These are phyloP conservation scores for Creontiades dilutus DNA, from an alignment of 2,888 invertebrate species.

Conservation along the genomic window DNA sequence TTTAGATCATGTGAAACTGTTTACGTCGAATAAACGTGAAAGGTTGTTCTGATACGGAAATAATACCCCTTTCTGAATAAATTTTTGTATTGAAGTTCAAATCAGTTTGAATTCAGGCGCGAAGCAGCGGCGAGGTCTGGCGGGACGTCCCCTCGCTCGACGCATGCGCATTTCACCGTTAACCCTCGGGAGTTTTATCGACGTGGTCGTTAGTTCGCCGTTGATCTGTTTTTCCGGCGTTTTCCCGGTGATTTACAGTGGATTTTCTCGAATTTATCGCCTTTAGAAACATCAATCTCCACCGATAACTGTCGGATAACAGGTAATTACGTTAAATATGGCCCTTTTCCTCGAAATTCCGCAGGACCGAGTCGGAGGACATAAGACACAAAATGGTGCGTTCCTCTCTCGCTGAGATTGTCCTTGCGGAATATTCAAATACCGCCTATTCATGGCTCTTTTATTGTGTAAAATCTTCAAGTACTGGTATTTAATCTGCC, in stretches of 20 bases:
- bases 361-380: not conserved
- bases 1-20: no score
- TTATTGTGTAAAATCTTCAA: no score
- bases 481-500: no score
- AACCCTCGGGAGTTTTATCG: conserved; percentile 2
- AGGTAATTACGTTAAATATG: not conserved
- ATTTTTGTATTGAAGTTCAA: no score
- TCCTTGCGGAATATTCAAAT: not conserved
- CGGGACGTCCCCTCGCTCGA: not conserved
- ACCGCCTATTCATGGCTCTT: no score
- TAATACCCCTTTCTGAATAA: no score
- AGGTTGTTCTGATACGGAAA: no score
- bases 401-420: not conserved
- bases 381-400: conserved; percentile 65
- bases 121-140: not conserved
- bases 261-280: not conserved
- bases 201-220: not conserved
- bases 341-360: not conserved
- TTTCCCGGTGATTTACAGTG: not conserved
- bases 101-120: not conserved
- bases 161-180: conserved; percentile 5
- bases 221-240: not conserved
- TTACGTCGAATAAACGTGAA: no score
- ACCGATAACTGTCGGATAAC: not conserved
- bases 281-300: not conserved